These are phyloP conservation scores for Nesometra sesokonis DNA, from an alignment of 35 echinoderm and acorn worm species.

Conservation along the genomic window DNA sequence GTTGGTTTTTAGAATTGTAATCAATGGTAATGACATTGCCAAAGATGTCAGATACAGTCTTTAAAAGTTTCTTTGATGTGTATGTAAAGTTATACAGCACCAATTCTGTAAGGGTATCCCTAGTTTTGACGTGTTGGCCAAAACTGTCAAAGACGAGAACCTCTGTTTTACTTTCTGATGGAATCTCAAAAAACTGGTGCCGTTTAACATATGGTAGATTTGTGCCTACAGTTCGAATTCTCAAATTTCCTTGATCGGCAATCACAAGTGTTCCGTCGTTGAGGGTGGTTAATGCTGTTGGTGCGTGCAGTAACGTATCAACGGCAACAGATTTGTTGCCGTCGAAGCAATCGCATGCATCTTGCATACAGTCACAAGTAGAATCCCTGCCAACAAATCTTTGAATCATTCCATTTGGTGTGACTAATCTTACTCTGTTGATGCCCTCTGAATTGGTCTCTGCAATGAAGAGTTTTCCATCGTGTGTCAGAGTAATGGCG, in stretches of 20 bases:
- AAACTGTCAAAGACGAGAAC: conserved; percentile 53
- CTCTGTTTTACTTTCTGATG: conserved; percentile 39
- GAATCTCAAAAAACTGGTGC: conserved; percentile 38
- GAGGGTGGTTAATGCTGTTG: conserved; percentile 49
- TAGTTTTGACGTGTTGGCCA: conserved; percentile 65
- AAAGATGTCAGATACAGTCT: conserved; percentile 43
- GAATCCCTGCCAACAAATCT: conserved; percentile 50
- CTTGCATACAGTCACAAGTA: conserved; percentile 57
- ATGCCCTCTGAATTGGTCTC: conserved; percentile 50
- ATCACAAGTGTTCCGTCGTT: conserved; percentile 41
- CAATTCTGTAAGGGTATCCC: conserved; percentile 50
- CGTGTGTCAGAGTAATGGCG: conserved; percentile 57
- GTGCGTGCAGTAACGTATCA: conserved; percentile 54
- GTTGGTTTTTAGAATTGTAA: conserved; percentile 26
- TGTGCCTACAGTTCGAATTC: conserved; percentile 47
- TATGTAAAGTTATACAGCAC: conserved; percentile 55
- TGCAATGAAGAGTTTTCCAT: conserved; percentile 68
- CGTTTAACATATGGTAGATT: conserved; percentile 29
- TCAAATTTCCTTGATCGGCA: conserved; percentile 83
- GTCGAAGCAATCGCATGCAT: conserved; percentile 47
- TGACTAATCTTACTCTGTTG: conserved; percentile 61
- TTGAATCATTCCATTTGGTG: conserved; percentile 60
- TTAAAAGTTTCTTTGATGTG: conserved; percentile 42
- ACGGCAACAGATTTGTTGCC: conserved; percentile 53
- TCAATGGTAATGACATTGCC: conserved; percentile 44